phyloP scores from a whole-genome alignment of 2,113 vertebrate species.

The Forbesichthys papilliferus region DNA sequence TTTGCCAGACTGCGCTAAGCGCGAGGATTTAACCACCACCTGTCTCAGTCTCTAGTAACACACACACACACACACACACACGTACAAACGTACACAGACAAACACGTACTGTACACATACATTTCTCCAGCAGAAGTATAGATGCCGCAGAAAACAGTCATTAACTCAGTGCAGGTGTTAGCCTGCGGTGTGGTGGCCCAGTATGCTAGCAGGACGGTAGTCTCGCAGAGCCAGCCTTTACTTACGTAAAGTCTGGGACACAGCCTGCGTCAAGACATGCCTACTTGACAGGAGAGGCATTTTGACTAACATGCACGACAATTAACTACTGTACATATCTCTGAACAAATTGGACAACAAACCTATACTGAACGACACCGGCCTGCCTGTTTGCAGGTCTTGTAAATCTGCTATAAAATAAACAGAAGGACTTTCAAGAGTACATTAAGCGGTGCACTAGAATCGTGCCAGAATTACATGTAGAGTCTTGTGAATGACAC shows the following conservation, averaged over 20 bases:
- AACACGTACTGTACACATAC: conserved; percentile 6
- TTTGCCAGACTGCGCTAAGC: conserved; percentile 68
- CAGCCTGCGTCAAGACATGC: background rate
- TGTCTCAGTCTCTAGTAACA: conserved; percentile 76
- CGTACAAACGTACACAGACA: background rate
- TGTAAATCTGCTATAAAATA: too few species aligned
- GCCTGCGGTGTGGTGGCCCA: conserved; percentile 54
- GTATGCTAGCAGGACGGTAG: conserved; percentile 17
- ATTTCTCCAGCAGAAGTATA: conserved; percentile 66
- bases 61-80: conserved; percentile 32
- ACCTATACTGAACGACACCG: too few species aligned
- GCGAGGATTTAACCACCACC: conserved; percentile 67
- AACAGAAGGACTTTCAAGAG: too few species aligned
- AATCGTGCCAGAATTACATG: too few species aligned
- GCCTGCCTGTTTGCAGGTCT: too few species aligned
- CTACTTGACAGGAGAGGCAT: too few species aligned
- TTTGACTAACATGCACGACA: too few species aligned
- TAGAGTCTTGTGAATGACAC: too few species aligned
- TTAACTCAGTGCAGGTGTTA: conserved; percentile 74
- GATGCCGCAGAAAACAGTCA: conserved; percentile 73
- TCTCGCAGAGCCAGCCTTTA: conserved; percentile 25
- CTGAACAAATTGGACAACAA: too few species aligned
- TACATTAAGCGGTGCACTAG: too few species aligned
- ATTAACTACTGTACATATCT: too few species aligned
- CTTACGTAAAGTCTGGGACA: conserved; percentile 9